Conservation (phyloP, 2,113 vertebrate genomes). For the Mesoclemmys tuberculata region DNA sequence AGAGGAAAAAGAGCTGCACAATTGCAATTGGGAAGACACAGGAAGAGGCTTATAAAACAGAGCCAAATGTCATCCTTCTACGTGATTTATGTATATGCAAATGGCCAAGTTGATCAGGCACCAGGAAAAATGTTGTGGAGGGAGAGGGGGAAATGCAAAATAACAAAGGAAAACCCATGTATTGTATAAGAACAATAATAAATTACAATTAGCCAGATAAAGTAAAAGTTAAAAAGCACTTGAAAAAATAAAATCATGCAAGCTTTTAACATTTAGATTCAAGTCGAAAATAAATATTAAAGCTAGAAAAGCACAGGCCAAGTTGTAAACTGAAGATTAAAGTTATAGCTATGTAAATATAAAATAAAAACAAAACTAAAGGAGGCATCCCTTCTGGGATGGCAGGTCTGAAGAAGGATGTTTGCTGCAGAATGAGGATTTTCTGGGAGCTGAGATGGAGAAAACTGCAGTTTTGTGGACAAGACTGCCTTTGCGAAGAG, state of each 20-base stretch:
- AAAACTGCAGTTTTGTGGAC: neutral
- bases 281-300: neutral
- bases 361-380: neutral
- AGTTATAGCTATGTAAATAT: neutral
- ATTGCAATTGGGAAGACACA: neutral
- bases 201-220: neutral
- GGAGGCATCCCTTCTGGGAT: fast-evolving
- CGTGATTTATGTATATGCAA: neutral
- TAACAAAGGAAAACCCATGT: fast-evolving
- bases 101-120: neutral
- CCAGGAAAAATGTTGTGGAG: neutral
- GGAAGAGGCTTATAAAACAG: neutral
- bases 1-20: neutral
- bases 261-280: neutral
- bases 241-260: neutral
- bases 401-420: neutral
- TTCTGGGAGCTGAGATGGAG: neutral
- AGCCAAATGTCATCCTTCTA: neutral
- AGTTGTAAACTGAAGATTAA: neutral
- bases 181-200: neutral
- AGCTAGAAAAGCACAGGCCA: neutral
- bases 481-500: neutral
- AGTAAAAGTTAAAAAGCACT: neutral
- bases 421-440: no score
- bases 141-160: fast-evolving